phyloP scores from a whole-genome alignment of 1,140 invertebrate genomes.

The Drosophila nannoptera region DNA sequence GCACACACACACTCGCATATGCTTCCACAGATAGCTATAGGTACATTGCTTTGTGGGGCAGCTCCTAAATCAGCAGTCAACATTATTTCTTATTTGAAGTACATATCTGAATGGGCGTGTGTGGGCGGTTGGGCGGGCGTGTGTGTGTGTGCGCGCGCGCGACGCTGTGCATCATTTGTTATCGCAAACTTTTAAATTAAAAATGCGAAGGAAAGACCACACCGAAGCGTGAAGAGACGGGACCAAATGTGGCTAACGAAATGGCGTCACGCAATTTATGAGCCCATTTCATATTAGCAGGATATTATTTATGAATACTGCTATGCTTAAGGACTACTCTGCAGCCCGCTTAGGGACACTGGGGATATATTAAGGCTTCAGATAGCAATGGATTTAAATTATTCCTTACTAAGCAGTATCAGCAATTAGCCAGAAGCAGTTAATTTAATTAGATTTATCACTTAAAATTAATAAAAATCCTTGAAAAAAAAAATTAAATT shows the following conservation, averaged over 20 bases:
- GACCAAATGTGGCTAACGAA: background rate
- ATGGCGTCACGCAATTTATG: slow-evolving; percentile 57
- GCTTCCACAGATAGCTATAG: slow-evolving; percentile 30
- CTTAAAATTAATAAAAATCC: no score
- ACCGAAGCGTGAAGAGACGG: slow-evolving; percentile 5
- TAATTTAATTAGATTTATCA: no score
- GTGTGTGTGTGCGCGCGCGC: slow-evolving; percentile 13
- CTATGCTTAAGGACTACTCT: background rate
- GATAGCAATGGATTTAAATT: no score
- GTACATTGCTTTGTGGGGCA: slow-evolving; percentile 12
- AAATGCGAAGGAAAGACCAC: slow-evolving; percentile 38
- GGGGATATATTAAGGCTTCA: no score
- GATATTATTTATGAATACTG: slow-evolving; percentile 62
- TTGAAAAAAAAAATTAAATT: no score
- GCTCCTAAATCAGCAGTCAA: slow-evolving; percentile 69
- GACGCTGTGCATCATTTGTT: slow-evolving; percentile 73
- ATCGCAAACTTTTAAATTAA: slow-evolving; percentile 77
- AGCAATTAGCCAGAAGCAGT: no score
- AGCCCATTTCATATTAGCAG: slow-evolving; percentile 60
- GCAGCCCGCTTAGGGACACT: no score
- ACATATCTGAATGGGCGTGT: slow-evolving; percentile 34
- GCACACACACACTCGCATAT: slow-evolving; percentile 15
- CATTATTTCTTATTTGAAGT: slow-evolving; percentile 74
- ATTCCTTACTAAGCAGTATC: no score
- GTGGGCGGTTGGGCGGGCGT: slow-evolving; percentile 7